Conservation (phyloP, 2,888 invertebrate species). For the Flexamia atlantica region DNA sequence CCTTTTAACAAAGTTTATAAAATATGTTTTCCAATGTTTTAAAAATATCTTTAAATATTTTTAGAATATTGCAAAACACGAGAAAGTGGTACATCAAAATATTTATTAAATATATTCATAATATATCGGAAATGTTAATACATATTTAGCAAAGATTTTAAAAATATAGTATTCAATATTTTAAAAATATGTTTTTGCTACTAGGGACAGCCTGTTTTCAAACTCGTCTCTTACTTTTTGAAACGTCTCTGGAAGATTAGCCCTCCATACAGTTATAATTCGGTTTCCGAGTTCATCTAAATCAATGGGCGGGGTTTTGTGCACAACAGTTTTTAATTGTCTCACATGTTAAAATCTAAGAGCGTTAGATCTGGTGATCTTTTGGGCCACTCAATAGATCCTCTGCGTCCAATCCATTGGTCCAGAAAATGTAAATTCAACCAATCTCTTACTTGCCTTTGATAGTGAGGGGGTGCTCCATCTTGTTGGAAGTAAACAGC, state of each 20-base stretch:
- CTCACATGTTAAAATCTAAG: slow-evolving; percentile 1
- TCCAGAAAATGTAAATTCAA: neutral
- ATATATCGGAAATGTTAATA: too few species aligned
- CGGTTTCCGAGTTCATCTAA: neutral
- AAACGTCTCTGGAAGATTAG: neutral
- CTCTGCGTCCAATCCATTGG: neutral
- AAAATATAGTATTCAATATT: too few species aligned
- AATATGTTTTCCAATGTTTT: too few species aligned
- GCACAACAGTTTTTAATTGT: neutral
- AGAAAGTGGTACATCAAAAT: too few species aligned
- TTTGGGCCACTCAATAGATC: neutral
- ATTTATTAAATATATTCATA: too few species aligned
- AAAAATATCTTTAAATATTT: too few species aligned
- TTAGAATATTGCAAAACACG: too few species aligned
- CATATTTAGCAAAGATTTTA: too few species aligned
- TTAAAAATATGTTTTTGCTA: too few species aligned
- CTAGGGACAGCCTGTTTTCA: slow-evolving; percentile 9
- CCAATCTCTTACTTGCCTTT: neutral
- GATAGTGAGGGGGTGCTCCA: slow-evolving; percentile 13
- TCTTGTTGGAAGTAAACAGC: slow-evolving; percentile 17
- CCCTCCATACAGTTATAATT: neutral
- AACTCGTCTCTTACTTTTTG: neutral
- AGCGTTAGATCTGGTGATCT: slow-evolving; percentile 1
- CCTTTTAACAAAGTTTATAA: too few species aligned
- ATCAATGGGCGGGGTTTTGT: slow-evolving; percentile 15